Base-by-base conservation (phyloP, 2,888 invertebrate species). In the Polydrusus cervinus region DNA sequence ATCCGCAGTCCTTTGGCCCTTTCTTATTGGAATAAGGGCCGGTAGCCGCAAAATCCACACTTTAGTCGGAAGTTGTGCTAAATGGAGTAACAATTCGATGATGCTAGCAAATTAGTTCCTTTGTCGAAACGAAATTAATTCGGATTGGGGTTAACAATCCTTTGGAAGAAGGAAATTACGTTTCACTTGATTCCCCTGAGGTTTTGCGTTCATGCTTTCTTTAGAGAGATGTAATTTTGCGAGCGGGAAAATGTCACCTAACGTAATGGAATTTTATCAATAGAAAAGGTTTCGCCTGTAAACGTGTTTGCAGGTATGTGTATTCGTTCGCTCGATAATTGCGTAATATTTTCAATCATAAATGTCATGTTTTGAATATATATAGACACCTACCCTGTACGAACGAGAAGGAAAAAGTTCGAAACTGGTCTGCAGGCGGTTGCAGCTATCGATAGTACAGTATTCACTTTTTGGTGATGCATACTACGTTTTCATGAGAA, bases 61-160 rank as follows among this genome's bases (percentile, higher is more conserved):
- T 71, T 68, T 62, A 64, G 60, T 51, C 67, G 71, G 75, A 75
- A 71, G 75, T 71, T 71, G 45, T 47, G 57, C 71, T 67, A 62
- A 75, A 75, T 75, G 53, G 74, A 70, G 70, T 75, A 75, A 75
- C 70, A 62, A 75, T 57, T 75, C 75, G 71, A 71, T 71, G 75
- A 75, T 71, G 71, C 68, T 38, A 68, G 75, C 75, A 71, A 75
- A 75, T 75, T 75, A 75, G 75, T 67, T 71, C 75, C 75, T 75
- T 75, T 75, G 75, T 71, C 61, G 51, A 67, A 43, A 67, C 43
- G 62, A 75, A 71, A 71, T 75, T 75, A 75, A 71, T 71, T 75
- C 47, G 55, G 71, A 65, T 75, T 25, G 66, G 53, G 66, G 45
- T 70, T 70, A 65, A 71, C 69, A 70, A 53, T 49, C 75, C 66